phyloP scores from a whole-genome alignment of 2,888 invertebrate species.

The Agelastica alni region DNA sequence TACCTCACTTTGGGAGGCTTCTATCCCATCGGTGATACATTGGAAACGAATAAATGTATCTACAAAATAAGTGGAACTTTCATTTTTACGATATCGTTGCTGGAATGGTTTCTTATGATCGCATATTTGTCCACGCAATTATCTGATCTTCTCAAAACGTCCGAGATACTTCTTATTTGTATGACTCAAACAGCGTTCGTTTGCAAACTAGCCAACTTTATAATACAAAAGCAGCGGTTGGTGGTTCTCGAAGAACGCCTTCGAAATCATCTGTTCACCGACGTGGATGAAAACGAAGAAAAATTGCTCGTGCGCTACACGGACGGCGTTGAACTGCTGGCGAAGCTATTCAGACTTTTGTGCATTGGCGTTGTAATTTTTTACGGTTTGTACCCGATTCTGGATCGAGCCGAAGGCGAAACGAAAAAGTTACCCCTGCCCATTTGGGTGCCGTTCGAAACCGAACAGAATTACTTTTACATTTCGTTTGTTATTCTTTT shows the following conservation, averaged over 20 bases:
- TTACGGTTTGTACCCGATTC: constrained; percentile 29
- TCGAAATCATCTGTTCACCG: constrained; percentile 24
- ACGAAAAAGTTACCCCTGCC: constrained; percentile 32
- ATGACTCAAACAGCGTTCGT: constrained; percentile 32
- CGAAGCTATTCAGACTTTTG: constrained; percentile 22
- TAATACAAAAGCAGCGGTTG: constrained; percentile 14
- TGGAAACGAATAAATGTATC: constrained; percentile 12
- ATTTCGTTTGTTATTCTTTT: constrained; percentile 27
- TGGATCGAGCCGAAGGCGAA: constrained; percentile 19
- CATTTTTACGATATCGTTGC: constrained; percentile 16
- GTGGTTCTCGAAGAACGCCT: constrained; percentile 26
- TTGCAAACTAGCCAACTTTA: constrained; percentile 31
- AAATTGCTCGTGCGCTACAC: constrained; percentile 20
- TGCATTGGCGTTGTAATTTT: constrained; percentile 20
- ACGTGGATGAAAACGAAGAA: constrained; percentile 19
- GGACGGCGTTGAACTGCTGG: constrained; percentile 13
- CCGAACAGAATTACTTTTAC: constrained; percentile 29
- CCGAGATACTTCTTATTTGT: constrained; percentile 30
- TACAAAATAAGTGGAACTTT: constrained; percentile 9
- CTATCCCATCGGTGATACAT: constrained; percentile 24
- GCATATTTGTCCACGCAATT: constrained; percentile 12
- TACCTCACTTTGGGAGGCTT: constrained; percentile 30
- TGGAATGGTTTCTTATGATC: constrained; percentile 16
- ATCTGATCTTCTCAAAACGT: constrained; percentile 25
- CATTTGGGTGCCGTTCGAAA: constrained; percentile 35